Evolutionary conservation across 2,797 vertebrate species (phyloP), one percentile per base, ranked within the genome.

Genomic region (Hylomyscus alleni): DNA sequence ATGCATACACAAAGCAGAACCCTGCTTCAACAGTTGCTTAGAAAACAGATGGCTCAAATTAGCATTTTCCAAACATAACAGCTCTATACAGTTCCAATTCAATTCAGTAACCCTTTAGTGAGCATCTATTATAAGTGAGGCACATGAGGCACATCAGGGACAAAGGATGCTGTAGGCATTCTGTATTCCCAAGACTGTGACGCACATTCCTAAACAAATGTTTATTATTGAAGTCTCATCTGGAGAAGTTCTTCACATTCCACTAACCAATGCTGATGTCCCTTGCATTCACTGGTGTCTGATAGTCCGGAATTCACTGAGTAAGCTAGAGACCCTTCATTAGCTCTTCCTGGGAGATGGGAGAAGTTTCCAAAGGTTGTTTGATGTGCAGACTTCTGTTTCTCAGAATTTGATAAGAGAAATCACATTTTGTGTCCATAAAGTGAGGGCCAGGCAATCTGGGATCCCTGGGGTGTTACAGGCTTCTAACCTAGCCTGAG

Each of bases 41-140:
- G 47, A 95, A 89, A 40, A 82, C 84, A 96, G 80, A 96, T 93
- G 93, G 65, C 34, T 88, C 44, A 94, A 89, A 90, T 96, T 56
- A 76, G 84, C 60, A 2, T 87, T 52, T 94, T 78, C 54, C 81
- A 92, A 95, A 93, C 65, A 89, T 67, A 96, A 82, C 58, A 60
- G 50, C 31, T 89, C 80, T 89, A 15, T 58, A 91, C 24, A 78
- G 56, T 90, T 97, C 31, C 91, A 93, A 75, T 93, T 69, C 37
- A 72, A 90, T 85, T 78, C 80, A 26, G 34, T 54, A 96, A 93
- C 85, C 83, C 89, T 84, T 97, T 95, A 85, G 72, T 88, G 34
- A 95, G 24, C 77, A 93, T 90, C 87, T 94, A 81, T 37, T 82
- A 40, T 86, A 90, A 31, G 52, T 34, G 44, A 93, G 78, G 44